phyloP scores from a whole-genome alignment of 2,113 vertebrate species.

The Polypterus bichir region DNA sequence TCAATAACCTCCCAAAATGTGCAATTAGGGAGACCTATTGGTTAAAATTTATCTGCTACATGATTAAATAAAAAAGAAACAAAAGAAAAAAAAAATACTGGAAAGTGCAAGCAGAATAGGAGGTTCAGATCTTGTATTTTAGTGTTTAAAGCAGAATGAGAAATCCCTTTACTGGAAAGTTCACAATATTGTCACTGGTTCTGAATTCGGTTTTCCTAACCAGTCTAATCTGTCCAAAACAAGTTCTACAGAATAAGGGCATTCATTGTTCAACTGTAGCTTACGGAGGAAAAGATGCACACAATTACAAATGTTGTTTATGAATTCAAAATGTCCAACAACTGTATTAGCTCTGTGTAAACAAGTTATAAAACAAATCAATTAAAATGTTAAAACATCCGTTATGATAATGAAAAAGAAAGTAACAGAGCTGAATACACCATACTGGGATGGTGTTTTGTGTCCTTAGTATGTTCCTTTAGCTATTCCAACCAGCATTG shows the following conservation, averaged over 20 bases:
- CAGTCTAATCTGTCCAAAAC: neutral
- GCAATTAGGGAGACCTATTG: too few relatives aligned
- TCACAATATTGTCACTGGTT: neutral
- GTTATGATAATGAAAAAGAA: slow-evolving; percentile 4
- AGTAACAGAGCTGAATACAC: slow-evolving; percentile 2
- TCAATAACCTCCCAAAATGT: neutral
- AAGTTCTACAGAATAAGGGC: neutral
- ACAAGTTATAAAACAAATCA: slow-evolving; percentile 24
- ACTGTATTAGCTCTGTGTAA: neutral
- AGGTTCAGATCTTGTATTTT: slow-evolving; percentile 3
- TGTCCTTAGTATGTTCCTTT: neutral
- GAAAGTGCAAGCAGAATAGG: slow-evolving; percentile 18
- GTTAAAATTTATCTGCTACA: too few relatives aligned
- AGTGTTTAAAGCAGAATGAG: slow-evolving; percentile 17
- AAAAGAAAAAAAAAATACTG: neutral
- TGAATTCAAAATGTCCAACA: neutral
- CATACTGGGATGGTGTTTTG: neutral
- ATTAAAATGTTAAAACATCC: slow-evolving; percentile 13
- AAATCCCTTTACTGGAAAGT: neutral
- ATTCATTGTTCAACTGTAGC: neutral
- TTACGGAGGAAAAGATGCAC: neutral
- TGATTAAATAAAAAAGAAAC: too few relatives aligned
- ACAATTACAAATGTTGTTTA: neutral
- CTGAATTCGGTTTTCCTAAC: neutral
- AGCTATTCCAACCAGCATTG: neutral